A percentile compares a stretch with the other conserved stretches of the same genome.
Evolutionary conservation across 2,797 vertebrate genomes (phyloP).

Genomic region (Smutsia temminckii): DNA sequence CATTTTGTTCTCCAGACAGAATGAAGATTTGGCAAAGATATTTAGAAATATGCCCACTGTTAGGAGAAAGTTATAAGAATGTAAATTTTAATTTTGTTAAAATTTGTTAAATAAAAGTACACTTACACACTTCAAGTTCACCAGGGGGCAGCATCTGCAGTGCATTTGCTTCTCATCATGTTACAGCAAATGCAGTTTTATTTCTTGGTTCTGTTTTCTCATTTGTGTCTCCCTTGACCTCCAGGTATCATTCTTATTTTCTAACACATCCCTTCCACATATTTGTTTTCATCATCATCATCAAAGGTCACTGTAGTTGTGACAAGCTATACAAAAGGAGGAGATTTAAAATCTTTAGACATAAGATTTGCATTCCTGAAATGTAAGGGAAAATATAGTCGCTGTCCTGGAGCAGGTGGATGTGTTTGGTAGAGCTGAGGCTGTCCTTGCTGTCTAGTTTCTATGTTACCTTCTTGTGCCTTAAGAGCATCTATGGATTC

Average conservation of each 20-base stretch:
- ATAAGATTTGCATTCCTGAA: background rate
- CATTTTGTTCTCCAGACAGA: background rate
- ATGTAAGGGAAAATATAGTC: background rate
- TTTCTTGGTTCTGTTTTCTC: constrained; percentile 29
- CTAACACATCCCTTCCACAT: background rate
- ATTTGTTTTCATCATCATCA: background rate
- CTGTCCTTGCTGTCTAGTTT: background rate
- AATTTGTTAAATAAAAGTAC: background rate
- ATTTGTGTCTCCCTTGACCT: background rate
- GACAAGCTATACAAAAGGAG: background rate
- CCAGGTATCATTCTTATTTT: background rate
- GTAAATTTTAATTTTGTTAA: background rate
- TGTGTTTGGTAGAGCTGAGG: background rate
- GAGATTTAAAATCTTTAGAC: background rate
- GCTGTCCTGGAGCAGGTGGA: background rate
- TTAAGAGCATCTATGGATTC: background rate
- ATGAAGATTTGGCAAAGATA: background rate
- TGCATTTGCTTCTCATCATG: background rate
- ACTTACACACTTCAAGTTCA: background rate
- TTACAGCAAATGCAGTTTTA: background rate
- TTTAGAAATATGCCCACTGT: background rate
- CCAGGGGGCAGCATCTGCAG: background rate
- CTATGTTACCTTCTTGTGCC: background rate
- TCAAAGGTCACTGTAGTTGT: constrained; percentile 11
- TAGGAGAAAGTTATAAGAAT: background rate